Evolutionary conservation across 1,140 invertebrate genomes (phyloP).

Genomic region (Trichogramma pretiosum): DNA sequence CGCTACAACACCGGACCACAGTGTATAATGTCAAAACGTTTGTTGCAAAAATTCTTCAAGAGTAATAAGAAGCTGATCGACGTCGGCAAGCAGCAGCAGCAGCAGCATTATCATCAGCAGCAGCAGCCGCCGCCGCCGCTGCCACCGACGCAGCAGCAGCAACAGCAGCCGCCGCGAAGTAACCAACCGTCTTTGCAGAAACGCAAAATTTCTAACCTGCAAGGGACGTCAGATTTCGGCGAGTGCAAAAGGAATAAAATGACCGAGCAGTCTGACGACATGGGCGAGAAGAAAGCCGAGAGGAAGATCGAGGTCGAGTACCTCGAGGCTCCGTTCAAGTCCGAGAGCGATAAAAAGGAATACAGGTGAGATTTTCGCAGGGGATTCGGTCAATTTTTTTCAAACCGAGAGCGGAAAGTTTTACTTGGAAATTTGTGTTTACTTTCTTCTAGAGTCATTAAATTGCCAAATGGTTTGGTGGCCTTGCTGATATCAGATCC

Average conservation of each 20-base stretch:
- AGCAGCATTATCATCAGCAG: too few relatives aligned
- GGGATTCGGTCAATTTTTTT: too few relatives aligned
- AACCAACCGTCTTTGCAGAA: neutral
- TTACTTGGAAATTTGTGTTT: too few relatives aligned
- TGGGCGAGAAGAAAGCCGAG: neutral
- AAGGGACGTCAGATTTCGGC: neutral
- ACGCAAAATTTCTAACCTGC: constrained; percentile 13
- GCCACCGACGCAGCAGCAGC: too few relatives aligned
- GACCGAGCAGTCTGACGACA: too few relatives aligned
- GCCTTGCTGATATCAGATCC: constrained; percentile 62
- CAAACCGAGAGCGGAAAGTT: too few relatives aligned
- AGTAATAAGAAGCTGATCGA: too few relatives aligned
- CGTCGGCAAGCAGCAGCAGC: too few relatives aligned
- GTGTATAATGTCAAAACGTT: constrained; percentile 24
- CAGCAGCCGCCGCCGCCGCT: too few relatives aligned
- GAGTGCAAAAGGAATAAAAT: neutral
- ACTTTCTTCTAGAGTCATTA: constrained; percentile 48
- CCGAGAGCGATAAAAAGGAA: constrained; percentile 52
- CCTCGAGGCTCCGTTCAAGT: constrained; percentile 45
- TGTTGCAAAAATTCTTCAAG: constrained; percentile 10
- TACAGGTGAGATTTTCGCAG: constrained; percentile 38
- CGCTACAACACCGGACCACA: too few relatives aligned
- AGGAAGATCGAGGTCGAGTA: constrained; percentile 24
- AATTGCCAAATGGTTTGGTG: constrained; percentile 57
- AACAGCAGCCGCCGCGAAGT: too few relatives aligned